phyloP scores from a whole-genome alignment of 2,113 vertebrate species.

The Coptodon bakossiorum region DNA sequence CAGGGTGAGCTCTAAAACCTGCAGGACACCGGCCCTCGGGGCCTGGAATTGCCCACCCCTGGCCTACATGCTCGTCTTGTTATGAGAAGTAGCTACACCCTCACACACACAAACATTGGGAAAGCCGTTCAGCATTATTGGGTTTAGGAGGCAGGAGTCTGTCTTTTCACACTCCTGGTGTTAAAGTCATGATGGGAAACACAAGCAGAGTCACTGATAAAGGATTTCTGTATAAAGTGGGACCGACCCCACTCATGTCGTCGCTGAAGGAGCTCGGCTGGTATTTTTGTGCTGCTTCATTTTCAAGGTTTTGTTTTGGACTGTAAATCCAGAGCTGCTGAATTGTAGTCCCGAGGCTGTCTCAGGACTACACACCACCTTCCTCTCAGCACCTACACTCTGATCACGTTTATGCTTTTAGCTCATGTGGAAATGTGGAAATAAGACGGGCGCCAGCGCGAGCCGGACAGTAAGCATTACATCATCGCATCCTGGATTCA shows the following conservation, averaged over 20 bases:
- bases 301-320: neutral
- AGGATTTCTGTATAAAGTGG: neutral
- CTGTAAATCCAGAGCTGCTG: neutral
- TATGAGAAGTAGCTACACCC: neutral
- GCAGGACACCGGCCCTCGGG: neutral
- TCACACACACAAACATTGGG: rapidly evolving
- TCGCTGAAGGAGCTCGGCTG: neutral
- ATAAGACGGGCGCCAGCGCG: neutral
- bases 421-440: neutral
- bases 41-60: neutral
- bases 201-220: neutral
- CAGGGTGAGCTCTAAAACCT: neutral
- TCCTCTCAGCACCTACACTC: neutral
- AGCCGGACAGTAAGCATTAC: neutral
- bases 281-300: neutral
- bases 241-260: neutral
- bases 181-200: neutral
- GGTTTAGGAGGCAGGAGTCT: neutral
- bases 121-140: neutral
- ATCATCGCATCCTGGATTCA: neutral
- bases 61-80: neutral
- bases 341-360: neutral
- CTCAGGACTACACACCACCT: neutral
- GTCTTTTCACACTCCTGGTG: neutral
- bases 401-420: neutral